Evolutionary conservation across 2,797 vertebrate species (phyloP).

Genomic region (Micromesistius poutassou): DNA sequence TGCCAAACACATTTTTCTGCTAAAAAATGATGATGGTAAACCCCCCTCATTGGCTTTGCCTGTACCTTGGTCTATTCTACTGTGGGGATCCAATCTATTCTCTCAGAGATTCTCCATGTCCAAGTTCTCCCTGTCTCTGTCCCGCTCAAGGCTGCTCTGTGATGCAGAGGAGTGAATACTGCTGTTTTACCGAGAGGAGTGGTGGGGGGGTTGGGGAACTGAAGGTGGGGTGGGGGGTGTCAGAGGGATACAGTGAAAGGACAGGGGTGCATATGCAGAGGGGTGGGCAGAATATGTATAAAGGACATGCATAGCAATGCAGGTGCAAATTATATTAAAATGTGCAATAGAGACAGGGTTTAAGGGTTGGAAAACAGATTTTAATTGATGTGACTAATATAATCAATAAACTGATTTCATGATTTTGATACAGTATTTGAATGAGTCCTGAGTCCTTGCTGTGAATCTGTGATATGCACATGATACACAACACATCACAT

Average conservation of each 20-base stretch:
- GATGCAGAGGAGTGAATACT: slow-evolving; percentile 73
- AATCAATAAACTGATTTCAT: slow-evolving; percentile 1
- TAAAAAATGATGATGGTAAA: background rate
- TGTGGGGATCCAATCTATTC: slow-evolving; percentile 3
- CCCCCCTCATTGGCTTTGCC: background rate
- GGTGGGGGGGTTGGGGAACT: slow-evolving; percentile 40
- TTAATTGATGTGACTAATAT: background rate
- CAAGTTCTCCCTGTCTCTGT: slow-evolving; percentile 32
- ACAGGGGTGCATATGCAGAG: background rate
- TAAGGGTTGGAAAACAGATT: background rate
- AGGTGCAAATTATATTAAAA: background rate
- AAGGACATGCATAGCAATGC: slow-evolving; percentile 5
- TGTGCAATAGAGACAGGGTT: background rate
- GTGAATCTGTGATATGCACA: background rate
- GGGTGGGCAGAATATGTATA: slow-evolving; percentile 3
- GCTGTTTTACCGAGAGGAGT: slow-evolving; percentile 60
- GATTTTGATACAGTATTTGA: background rate
- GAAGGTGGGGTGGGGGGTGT: slow-evolving; percentile 29
- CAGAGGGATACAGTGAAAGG: slow-evolving; percentile 15
- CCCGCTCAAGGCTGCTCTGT: slow-evolving; percentile 65
- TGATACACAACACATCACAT: too few species aligned
- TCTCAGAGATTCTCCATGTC: slow-evolving; percentile 36
- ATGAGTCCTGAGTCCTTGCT: slow-evolving; percentile 2
- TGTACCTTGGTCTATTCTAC: background rate
- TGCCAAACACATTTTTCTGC: background rate